Evolutionary conservation across 2,113 vertebrate species (phyloP), one percentile per base, ranked within the genome.

Genomic region (Zootoca vivipara): DNA sequence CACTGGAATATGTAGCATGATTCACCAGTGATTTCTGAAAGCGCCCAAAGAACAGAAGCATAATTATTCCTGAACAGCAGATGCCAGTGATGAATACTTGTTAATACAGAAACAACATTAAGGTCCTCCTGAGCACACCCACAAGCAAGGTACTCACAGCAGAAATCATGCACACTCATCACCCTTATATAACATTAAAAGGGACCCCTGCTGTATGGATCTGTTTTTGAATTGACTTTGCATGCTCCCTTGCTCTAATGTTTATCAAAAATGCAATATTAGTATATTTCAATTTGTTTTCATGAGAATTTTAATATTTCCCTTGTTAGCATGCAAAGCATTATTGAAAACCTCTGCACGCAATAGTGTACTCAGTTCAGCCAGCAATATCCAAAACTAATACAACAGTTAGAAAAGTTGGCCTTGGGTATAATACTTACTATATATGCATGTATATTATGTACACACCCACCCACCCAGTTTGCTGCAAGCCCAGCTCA

Each of bases 211-310:
- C 88, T 90, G 89, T 82, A 88, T 90, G 69, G 90, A 69, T 28
- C 85, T 93, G 90, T 93, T 95, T 94, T 93, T 93, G 94, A 95
- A 96, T 96, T 96, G 96, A 95, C 93, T 96, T 94, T 78, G 42
- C 38, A 89, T 92, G 89, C 83, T 87, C 83, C 91, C 74, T 90
- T 3, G 0, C 52, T 88, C 64, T 42, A 93, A 58, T 79, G 91
- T 85, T 92, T 91, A 90, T 88, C 87, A 91, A 93, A 94, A 95
- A 91, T 74, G 84, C 64, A 93, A 88, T 33, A 82, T 83, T 94
- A 78, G 10, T 89, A 90, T 89, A 94, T 92, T 93, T 93, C 82
- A 91, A 92, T 93, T 93, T 96, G 90, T 91, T 94, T 93, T 52
- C 92, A 89, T 88, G 69, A 79, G 85, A 83, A 90, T 93, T 95